A percentile compares a stretch with the other conserved stretches of the same genome.
Evolutionary conservation across 2,888 invertebrate genomes (phyloP).

Genomic region (Luperina nickerlii): DNA sequence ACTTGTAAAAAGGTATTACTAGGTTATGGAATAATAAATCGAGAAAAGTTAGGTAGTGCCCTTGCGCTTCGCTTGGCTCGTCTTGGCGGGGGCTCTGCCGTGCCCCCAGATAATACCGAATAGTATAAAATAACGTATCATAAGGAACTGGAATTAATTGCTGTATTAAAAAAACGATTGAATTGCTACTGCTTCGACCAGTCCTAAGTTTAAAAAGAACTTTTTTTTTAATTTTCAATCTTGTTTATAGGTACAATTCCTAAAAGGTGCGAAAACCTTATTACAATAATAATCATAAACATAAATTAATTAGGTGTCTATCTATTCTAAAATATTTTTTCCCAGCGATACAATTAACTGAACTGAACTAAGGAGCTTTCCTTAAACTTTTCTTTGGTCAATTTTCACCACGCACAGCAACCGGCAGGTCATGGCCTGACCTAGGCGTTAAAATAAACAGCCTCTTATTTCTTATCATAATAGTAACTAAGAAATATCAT

Average conservation of each 20-base stretch:
- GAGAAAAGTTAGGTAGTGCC: too few relatives aligned
- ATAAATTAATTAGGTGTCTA: neutral
- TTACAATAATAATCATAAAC: neutral
- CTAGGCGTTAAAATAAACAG: slow-evolving; percentile 17
- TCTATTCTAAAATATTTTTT: neutral
- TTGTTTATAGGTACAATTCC: neutral
- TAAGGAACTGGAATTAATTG: neutral
- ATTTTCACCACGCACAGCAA: neutral
- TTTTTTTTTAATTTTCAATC: neutral
- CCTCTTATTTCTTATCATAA: slow-evolving; percentile 15
- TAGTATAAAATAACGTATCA: neutral
- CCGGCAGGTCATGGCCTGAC: slow-evolving; percentile 6
- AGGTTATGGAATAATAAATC: neutral
- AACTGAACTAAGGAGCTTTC: slow-evolving; percentile 12
- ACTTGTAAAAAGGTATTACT: neutral
- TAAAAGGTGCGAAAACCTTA: neutral
- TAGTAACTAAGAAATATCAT: slow-evolving; percentile 7
- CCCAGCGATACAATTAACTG: neutral
- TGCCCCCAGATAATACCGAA: neutral
- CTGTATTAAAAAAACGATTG: neutral
- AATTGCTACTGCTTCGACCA: neutral
- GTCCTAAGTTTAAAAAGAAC: neutral
- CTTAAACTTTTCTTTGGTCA: slow-evolving; percentile 6
- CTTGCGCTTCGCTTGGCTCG: too few relatives aligned
- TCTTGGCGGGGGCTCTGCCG: too few relatives aligned